Base-by-base conservation (phyloP, 2,888 invertebrate species). In the Pseudococcus longispinus region DNA sequence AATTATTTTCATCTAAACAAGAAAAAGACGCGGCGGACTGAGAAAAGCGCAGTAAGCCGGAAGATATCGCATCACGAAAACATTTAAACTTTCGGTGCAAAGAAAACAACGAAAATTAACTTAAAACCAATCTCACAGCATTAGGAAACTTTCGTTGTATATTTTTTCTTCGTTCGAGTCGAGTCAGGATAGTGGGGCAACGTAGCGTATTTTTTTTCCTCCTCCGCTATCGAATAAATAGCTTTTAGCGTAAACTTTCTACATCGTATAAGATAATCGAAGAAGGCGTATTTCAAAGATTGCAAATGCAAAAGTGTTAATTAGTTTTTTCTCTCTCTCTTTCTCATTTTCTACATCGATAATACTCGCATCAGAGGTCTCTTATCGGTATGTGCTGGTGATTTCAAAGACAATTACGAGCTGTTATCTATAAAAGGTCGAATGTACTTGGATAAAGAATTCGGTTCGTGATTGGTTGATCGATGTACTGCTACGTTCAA, bases 81-180 rank as follows among this genome's bases (percentile, higher is more conserved):
- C 70, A 70, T 70, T 70, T 29, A 70, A 70, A 70, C 70, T 70
- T 70, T 70, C 29, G 70, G 70, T 70, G 70, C 70, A 70, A 70
- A 70, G 70, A 70, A 70, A 70, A 70, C 70, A 70, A 70, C 70
- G 70, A 70, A 70, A 70, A 70, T 70, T 70, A 70, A 70, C 70
- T 70, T 70, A 70, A 70, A 70, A 70, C 70, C 29, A 70, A 70
- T 70, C 70, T 70, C 70, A 29, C 70, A 70, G 70, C 70, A 70
- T 70, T 70, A 70, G 70, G 70, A 70, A 70, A 70, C 70, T 70
- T 70, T 29, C 70, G 70, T 29, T 70, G 70, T 70, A 70, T 70
- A 29, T 70, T 70, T 70, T 70, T 70, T 29, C 70, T 32, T 70
- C 29, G 18, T 70, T 70, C 60, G 60, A 60, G 70, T 20, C n/a